These are phyloP conservation scores for Peromyscus aztecus DNA, from an alignment of 2,797 vertebrate species.

Conservation along the genomic window DNA sequence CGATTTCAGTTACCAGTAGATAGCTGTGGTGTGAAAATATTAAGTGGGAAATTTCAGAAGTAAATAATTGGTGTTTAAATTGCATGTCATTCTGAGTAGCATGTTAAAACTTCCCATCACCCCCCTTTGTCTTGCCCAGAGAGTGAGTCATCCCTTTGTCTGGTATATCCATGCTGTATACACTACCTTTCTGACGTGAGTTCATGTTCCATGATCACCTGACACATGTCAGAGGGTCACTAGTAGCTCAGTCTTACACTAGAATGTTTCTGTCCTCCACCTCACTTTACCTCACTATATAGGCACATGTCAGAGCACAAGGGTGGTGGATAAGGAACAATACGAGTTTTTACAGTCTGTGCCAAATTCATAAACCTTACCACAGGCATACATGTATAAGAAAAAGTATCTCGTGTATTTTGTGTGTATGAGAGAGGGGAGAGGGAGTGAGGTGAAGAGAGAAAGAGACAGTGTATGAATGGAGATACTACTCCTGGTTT, in stretches of 20 bases:
- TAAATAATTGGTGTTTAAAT: neutral
- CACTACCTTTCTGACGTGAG: neutral
- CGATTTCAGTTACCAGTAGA: neutral
- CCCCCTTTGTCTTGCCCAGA: neutral
- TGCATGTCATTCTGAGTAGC: neutral
- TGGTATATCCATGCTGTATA: neutral
- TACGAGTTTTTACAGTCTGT: neutral
- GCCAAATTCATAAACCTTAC: neutral
- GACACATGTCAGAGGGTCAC: neutral
- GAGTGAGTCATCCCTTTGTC: neutral
- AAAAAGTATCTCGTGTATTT: neutral
- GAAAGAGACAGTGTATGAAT: neutral
- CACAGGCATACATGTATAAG: neutral
- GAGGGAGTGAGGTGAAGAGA: neutral
- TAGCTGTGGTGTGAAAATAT: neutral
- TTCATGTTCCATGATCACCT: neutral
- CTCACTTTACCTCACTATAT: neutral
- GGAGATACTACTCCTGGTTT: neutral
- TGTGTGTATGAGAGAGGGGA: neutral
- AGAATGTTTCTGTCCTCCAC: neutral
- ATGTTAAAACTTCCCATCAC: neutral
- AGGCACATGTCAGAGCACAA: neutral
- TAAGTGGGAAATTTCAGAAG: neutral
- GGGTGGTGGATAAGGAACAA: neutral
- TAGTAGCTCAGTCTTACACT: neutral